Base-by-base conservation (phyloP, 2,797 vertebrate species). In the Hoplostethus atlanticus region DNA sequence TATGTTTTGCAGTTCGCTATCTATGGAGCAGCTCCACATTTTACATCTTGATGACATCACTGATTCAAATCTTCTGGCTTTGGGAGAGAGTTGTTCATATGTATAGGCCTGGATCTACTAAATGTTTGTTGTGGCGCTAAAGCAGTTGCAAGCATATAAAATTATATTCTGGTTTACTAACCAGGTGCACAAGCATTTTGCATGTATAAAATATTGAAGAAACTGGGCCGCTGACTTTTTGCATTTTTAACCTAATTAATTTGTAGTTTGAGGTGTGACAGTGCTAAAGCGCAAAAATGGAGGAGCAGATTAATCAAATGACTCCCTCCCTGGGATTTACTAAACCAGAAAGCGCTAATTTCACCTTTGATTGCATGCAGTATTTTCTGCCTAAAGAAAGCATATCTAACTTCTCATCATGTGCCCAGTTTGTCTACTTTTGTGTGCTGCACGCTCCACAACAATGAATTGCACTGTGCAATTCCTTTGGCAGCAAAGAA, bases 321-420 rank as follows among this genome's bases (percentile, higher is more conserved):
- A 85, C 84, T 87, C 68, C 83, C 81, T 91, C 71, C 77, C 76
- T 73, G 59, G 68, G 87, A 87, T 85, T 88, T 93, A 86, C 88
- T 89, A 90, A 91, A 87, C 77, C 86, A 89, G 80, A 91, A 91
- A 90, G 83, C 84, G 79, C 86, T 91, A 87, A 89, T 91, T 92
- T 92, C 87, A 90, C 88, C 87, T 91, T 77, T 91, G 88, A 92
- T 87, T 90, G 91, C 79, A 34, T 88, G 83, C 71, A 4, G 83
- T 85, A 86, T 87, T 88, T 88, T 87, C 80, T 80, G 80, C 83
- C 79, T 71, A 82, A 91, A 90, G 75, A 89, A 86, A 87, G 73
- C 79, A 86, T 57, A 87, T 86, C 81, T 79, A 73, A 77, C 76
- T 83, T 81, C 84, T 84, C 77, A 87, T 86, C 77, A 64, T 81